Evolutionary conservation across 2,888 invertebrate species (phyloP).

Genomic region (Stenchaetothrips biformis): DNA sequence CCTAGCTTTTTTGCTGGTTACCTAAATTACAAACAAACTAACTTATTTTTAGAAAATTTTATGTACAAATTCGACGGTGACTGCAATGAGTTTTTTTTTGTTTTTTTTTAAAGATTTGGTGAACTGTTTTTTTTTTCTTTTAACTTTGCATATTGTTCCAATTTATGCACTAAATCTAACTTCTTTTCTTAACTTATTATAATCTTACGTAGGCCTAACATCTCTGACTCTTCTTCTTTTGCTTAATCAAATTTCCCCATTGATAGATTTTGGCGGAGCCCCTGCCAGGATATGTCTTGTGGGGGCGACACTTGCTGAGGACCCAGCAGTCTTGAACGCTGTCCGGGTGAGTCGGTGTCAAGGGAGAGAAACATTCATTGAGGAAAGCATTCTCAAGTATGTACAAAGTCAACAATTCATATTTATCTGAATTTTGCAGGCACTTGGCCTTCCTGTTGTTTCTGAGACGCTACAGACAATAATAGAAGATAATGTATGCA

Average conservation of each 20-base stretch:
- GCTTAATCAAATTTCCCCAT: not conserved
- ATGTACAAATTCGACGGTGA: not conserved
- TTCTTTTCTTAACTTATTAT: constrained; percentile 33
- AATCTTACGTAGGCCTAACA: constrained; percentile 29
- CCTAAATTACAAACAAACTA: not conserved
- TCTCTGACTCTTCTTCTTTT: not conserved
- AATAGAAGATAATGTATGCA: constrained; percentile 40
- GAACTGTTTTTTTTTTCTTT: not conserved
- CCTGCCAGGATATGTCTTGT: constrained; percentile 54
- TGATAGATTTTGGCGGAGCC: constrained; percentile 29
- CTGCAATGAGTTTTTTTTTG: too few relatives aligned
- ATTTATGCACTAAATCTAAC: too few relatives aligned
- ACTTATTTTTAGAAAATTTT: not conserved
- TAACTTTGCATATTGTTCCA: too few relatives aligned
- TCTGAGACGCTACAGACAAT: constrained; percentile 48
- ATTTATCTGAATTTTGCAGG: constrained; percentile 37
- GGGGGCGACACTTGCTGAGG: constrained; percentile 51
- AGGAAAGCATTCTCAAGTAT: not conserved
- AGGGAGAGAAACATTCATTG: not conserved
- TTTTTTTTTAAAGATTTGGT: not conserved
- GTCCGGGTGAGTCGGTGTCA: constrained; percentile 48
- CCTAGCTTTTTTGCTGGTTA: not conserved
- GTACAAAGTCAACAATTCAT: not conserved
- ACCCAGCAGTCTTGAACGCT: constrained; percentile 52
- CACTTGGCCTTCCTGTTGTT: constrained; percentile 58